Evolutionary conservation across 2,888 invertebrate genomes (phyloP).

Genomic region (Ornithoptera priamus): DNA sequence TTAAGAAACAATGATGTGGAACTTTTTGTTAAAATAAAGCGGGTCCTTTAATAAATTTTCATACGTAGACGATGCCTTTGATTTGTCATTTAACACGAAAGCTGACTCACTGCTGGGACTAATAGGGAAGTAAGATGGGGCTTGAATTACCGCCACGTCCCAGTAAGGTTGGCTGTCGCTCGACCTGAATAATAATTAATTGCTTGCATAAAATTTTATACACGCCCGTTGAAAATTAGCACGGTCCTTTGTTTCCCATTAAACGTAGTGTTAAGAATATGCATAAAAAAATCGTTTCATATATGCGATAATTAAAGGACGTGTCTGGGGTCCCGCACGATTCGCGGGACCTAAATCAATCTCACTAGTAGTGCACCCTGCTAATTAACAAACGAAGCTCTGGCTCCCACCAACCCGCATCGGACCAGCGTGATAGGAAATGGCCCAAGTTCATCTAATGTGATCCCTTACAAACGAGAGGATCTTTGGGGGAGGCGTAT

Average conservation of each 20-base stretch:
- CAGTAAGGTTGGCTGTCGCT: constrained; percentile 46
- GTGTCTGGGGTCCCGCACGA: no score
- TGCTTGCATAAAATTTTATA: constrained; percentile 7
- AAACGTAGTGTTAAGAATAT: not conserved
- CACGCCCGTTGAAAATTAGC: constrained; percentile 22
- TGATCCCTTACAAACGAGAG: no score
- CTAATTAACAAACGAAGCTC: no score
- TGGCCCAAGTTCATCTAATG: no score
- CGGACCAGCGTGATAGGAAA: no score
- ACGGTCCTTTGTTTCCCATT: constrained; percentile 1
- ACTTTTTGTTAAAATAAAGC: not conserved
- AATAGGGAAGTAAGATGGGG: constrained; percentile 45
- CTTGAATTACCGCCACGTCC: constrained; percentile 44
- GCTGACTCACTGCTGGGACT: constrained; percentile 42
- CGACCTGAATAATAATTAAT: constrained; percentile 62
- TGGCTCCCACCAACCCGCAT: no score
- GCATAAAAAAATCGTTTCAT: not conserved
- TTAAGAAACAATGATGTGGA: not conserved
- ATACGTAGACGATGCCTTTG: constrained; percentile 38
- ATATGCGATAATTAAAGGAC: no score
- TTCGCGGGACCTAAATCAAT: no score
- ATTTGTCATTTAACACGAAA: constrained; percentile 40
- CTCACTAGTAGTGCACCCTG: no score
- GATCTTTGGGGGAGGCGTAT: no score
- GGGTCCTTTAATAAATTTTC: constrained; percentile 33